Percentiles rank a stretch among this genome's conserved stretches.
These are phyloP conservation scores for Ailurus styani DNA, from an alignment of 2,113 vertebrate genomes.

Conservation along the genomic window DNA sequence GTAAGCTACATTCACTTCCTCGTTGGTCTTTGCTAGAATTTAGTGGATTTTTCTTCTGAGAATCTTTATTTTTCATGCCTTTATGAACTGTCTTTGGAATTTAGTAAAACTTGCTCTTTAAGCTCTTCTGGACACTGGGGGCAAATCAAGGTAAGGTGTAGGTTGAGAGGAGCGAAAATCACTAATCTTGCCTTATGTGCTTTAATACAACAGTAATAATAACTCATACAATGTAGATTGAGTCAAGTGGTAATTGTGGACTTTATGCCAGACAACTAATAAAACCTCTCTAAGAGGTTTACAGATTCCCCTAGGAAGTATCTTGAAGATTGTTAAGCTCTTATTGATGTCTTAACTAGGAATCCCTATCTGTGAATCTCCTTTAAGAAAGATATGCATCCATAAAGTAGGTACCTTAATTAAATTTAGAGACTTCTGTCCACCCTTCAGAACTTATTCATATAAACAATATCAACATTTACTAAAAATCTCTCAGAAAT, in stretches of 20 bases:
- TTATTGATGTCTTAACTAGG: constrained; percentile 19
- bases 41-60: constrained; percentile 6
- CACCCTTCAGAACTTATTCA: constrained; percentile 10
- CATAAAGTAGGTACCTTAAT: neutral
- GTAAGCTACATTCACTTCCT: neutral
- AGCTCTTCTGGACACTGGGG: neutral
- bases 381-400: neutral
- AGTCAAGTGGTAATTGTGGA: constrained; percentile 34
- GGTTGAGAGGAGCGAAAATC: constrained; percentile 26
- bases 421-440: constrained; percentile 32
- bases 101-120: constrained; percentile 45
- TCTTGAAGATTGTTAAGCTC: neutral
- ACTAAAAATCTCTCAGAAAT: constrained; percentile 42
- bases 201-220: constrained; percentile 30
- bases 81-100: neutral
- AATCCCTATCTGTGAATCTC: constrained; percentile 15
- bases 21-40: constrained; percentile 24
- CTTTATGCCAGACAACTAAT: constrained; percentile 44
- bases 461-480: constrained; percentile 32
- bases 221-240: constrained; percentile 4
- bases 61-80: constrained; percentile 14
- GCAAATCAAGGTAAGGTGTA: constrained; percentile 8
- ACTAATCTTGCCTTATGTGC: neutral
- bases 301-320: neutral
- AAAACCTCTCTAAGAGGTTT: constrained; percentile 8